A percentile compares a stretch with the other conserved stretches of the same genome.
phyloP scores from a whole-genome alignment of 2,113 vertebrate genomes.

The Larimichthys polyactis region DNA sequence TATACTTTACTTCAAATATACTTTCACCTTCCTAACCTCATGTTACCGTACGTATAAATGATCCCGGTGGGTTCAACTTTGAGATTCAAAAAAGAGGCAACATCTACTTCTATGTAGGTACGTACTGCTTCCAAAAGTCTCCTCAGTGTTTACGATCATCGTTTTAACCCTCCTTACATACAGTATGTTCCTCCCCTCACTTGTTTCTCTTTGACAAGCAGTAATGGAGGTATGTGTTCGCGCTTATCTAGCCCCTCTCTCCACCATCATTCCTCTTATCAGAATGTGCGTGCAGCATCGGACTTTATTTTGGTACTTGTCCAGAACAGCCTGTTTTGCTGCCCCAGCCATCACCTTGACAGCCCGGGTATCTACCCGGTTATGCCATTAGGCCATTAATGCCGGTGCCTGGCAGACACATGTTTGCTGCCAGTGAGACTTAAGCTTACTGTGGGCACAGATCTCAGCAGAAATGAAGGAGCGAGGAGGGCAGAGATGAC shows the following conservation, averaged over 20 bases:
- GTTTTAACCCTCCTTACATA: neutral
- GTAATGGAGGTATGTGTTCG: constrained; percentile 44
- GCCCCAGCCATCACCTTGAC: constrained; percentile 16
- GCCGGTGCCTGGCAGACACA: constrained; percentile 22
- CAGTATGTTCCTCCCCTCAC: neutral
- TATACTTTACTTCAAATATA: too few species aligned
- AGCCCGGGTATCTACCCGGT: constrained; percentile 21
- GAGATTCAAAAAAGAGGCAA: neutral
- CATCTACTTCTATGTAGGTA: neutral
- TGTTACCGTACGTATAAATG: neutral
- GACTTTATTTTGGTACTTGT: constrained; percentile 53
- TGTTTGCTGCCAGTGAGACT: constrained; percentile 35
- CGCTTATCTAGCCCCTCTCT: constrained; percentile 46
- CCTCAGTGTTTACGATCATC: neutral
- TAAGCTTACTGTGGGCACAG: constrained; percentile 19
- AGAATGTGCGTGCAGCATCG: constrained; percentile 29
- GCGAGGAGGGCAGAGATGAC: constrained; percentile 6
- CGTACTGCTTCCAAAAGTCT: neutral
- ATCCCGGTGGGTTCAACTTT: neutral
- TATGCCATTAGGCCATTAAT: constrained; percentile 34
- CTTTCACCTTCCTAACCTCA: too few species aligned
- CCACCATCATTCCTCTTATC: constrained; percentile 53
- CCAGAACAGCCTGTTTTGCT: constrained; percentile 41
- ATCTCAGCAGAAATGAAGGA: constrained; percentile 37
- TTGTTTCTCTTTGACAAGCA: neutral